Base-by-base conservation (phyloP, 1,140 invertebrate genomes). In the Thereuonema tuberculata region DNA sequence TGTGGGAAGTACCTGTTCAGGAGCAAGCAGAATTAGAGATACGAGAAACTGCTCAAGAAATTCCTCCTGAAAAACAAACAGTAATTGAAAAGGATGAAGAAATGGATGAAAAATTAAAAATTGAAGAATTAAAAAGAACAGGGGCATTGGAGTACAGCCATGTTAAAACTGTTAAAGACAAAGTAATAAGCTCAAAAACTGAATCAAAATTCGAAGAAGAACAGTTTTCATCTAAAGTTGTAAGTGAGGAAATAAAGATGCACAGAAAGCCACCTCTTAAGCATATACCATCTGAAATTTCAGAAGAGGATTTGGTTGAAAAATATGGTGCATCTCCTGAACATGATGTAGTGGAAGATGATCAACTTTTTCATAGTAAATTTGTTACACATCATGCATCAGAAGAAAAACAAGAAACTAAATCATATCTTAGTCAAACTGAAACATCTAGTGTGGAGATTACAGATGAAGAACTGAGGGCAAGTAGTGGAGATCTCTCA, bases 401-500 rank as follows among this genome's bases (percentile, higher is more conserved):
- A n/a, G n/a, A n/a, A n/a, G n/a, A n/a, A n/a, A n/a, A n/a, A n/a
- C n/a, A n/a, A n/a, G n/a, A n/a, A n/a, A n/a, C n/a, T n/a, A n/a
- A n/a, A n/a, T n/a, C n/a, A n/a, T n/a, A n/a, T n/a, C n/a, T 37
- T 9, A 37, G 5, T 37, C 48, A 21, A 12, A 52, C 27, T 12
- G 23, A 50, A 28, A 59, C 80, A 56, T 81, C 77, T 0, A 80
- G 82, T 59, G 79, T 80, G 68, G 80, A 84, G 74, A 79, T 82
- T 56, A 85, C 81, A 26, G 83, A 83, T 72, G 83, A 84, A 71
- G 81, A 84, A 69, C 67, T 81, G 27, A 66, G 73, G 59, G 78
- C 76, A 66, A 85, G 82, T 70, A 81, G 81, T 60, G 79, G 79
- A 50, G 82, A 84, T 72, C 76, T 81, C 54, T 82, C 81, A 27